Base-by-base conservation (phyloP, 2,113 vertebrate species). In the Menidia beryllina region DNA sequence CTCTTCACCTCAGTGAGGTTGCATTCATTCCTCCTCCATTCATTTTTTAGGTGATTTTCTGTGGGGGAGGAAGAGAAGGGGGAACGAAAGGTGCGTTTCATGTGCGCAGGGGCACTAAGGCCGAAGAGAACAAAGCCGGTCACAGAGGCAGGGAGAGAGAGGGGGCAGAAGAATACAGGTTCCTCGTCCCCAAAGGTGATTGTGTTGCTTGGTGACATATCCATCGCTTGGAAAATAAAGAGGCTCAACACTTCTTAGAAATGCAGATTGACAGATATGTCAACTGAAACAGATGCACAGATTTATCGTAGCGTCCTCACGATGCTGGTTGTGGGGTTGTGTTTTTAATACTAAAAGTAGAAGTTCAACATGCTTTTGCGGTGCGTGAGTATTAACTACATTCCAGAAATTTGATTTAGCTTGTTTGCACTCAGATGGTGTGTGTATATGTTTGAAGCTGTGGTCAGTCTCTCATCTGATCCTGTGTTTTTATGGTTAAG, bases 11-110 rank as follows among this genome's bases (percentile, higher is more conserved):
- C 81, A 49, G 71, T 61, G 55, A 84, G 68, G 56, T 57, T 72
- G 75, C 82, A 83, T 84, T 80, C 78, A 84, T 66, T 56, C 76
- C 83, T 81, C 80, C 81, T 64, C 67, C 73, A 77, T 80, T 82
- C 71, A 73, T 82, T 53, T 51, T 58, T 77, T 74, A 12, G 43
- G 34, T 48, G 51, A 59, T 38, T 60, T 80, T 81, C 43, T 60
- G 49, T 79, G 75, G 77, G 75, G 43, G 38, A 55, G 24, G 4
- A 27, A 65, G 15, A 39, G 20, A 79, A 65, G 69, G 20, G 54
- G 57, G 55, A 70, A 38, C 7, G 65, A 68, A 73, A 82, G 74
- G 78, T 67, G 66, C 25, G 55, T 81, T 72, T 77, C 74, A 68
- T 72, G 49, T 38, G 64, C 63, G 52, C 54, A 73, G 45, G 68